Conservation (phyloP, 1,140 invertebrate species). For the Drosophila sp. region DNA sequence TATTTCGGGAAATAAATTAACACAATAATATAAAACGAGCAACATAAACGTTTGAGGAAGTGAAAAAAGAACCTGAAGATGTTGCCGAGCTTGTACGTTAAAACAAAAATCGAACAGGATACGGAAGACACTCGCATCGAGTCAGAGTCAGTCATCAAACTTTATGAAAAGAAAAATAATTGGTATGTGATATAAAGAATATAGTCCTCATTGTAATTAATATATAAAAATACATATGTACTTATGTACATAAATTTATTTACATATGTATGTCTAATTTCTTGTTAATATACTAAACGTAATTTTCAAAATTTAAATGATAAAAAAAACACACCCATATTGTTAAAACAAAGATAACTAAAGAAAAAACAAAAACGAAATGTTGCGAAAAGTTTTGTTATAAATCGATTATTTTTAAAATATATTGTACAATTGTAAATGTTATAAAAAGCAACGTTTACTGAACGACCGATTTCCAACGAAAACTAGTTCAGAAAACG, state of each 20-base stretch:
- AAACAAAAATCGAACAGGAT: slow-evolving; percentile 42
- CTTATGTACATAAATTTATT: not conserved
- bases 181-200: slow-evolving; percentile 82
- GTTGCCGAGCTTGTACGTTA: slow-evolving; percentile 41
- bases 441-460: slow-evolving; percentile 22
- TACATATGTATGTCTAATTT: slow-evolving; percentile 49
- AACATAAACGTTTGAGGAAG: slow-evolving; percentile 43
- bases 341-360: slow-evolving; percentile 17
- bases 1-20: slow-evolving; percentile 43
- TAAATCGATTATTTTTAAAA: slow-evolving; percentile 45
- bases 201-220: slow-evolving; percentile 82
- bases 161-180: slow-evolving; percentile 69
- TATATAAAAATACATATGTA: slow-evolving; percentile 45
- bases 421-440: slow-evolving; percentile 27
- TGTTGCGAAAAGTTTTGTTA: slow-evolving; percentile 56
- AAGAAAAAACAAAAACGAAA: slow-evolving; percentile 23
- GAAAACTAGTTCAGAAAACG: not conserved
- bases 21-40: slow-evolving; percentile 26
- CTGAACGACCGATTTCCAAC: not conserved
- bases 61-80: slow-evolving; percentile 14
- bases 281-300: slow-evolving; percentile 55
- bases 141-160: slow-evolving; percentile 68
- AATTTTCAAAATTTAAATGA: slow-evolving; percentile 63
- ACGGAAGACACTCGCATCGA: slow-evolving; percentile 61
- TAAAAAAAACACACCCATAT: slow-evolving; percentile 17